Evolutionary conservation across 1,140 invertebrate species (phyloP), one percentile per base, ranked within the genome.

Genomic region (Muscidifurax raptorellus): DNA sequence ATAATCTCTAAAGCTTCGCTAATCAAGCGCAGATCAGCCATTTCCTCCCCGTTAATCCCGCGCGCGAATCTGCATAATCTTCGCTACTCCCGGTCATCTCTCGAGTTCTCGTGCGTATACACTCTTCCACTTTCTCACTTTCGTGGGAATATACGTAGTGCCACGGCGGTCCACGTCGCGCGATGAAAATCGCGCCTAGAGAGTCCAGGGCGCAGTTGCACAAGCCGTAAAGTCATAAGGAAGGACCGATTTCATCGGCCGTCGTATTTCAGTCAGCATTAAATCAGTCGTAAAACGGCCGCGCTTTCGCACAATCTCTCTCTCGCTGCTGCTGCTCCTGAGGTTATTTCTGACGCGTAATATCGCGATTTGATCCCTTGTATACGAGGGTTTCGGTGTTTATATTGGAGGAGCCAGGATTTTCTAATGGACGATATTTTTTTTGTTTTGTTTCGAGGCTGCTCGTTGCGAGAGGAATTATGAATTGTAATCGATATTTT

Each of bases 211-310:
- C 32, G 18, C 13, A 47, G 75, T 83, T 83, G 44, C 82, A 83
- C 82, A 83, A 83, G 75, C 27, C 78, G 79, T 89, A 89, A 90
- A 90, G 83, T 87, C 86, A 89, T 86, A 90, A 90, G 88, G 88
- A 90, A 89, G 87, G 87, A 82, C 71, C 88, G 90, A 90, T 91
- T 90, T 89, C 88, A 91, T 90, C 87, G 88, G 87, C 87, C 87
- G 86, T 86, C 88, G 87, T 91, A 89, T 89, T 89, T 88, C 86
- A 89, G 87, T 87, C 86, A 67, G 85, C 87, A 88, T 89, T 90
- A 90, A 90, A 88, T 81, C 87, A 87, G 80, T 90, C 90, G 88
- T 91, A 90, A 91, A 91, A 88, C 87, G 86, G 80, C 32, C 69
- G 64, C 86, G 30, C 66, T 80, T 85, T 75, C 83, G 74, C 87